These are phyloP conservation scores for Styela plicata DNA, from an alignment of 23 tunicate genomes.

Conservation along the genomic window DNA sequence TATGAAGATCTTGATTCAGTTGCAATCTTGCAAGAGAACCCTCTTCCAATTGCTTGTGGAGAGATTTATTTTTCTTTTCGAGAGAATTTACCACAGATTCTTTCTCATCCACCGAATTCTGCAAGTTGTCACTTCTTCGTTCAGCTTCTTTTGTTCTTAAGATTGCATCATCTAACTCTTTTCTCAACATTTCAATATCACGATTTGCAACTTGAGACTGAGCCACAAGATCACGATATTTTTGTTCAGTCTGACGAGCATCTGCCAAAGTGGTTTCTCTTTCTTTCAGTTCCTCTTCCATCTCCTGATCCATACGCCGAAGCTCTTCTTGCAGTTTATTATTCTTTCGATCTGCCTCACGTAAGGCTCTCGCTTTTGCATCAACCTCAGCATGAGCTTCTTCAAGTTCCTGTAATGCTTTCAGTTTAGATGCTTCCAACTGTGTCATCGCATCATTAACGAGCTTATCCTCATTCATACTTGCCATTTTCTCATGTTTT, in stretches of 20 bases:
- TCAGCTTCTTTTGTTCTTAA: slow-evolving; percentile 19
- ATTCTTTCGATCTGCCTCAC: slow-evolving; percentile 49
- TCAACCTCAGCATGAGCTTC: slow-evolving; percentile 40
- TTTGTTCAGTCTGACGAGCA: slow-evolving; percentile 42
- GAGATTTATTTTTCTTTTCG: slow-evolving; percentile 12
- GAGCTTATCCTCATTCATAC: slow-evolving; percentile 4
- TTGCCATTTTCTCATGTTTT: slow-evolving; percentile 26
- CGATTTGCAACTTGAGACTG: slow-evolving; percentile 38
- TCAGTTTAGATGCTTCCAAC: slow-evolving; percentile 65
- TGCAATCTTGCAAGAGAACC: background rate
- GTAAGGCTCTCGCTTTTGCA: slow-evolving; percentile 54
- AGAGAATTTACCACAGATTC: background rate
- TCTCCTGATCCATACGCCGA: slow-evolving; percentile 75
- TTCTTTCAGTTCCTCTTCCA: slow-evolving; percentile 82
- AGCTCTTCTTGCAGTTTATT: slow-evolving; percentile 51
- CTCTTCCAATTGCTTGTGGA: background rate
- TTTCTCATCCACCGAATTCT: slow-evolving; percentile 63
- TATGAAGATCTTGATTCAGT: slow-evolving; percentile 1
- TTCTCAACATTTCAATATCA: slow-evolving; percentile 70
- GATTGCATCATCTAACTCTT: slow-evolving; percentile 41
- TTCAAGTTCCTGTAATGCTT: slow-evolving; percentile 28
- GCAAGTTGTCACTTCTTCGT: slow-evolving; percentile 28
- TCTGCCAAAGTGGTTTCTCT: slow-evolving; percentile 69
- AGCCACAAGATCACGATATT: slow-evolving; percentile 47
- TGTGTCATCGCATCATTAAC: slow-evolving; percentile 47